A percentile compares a stretch with the other conserved stretches of the same genome.
phyloP scores from a whole-genome alignment of 2,113 vertebrate species.

The Etheostoma spectabile region DNA sequence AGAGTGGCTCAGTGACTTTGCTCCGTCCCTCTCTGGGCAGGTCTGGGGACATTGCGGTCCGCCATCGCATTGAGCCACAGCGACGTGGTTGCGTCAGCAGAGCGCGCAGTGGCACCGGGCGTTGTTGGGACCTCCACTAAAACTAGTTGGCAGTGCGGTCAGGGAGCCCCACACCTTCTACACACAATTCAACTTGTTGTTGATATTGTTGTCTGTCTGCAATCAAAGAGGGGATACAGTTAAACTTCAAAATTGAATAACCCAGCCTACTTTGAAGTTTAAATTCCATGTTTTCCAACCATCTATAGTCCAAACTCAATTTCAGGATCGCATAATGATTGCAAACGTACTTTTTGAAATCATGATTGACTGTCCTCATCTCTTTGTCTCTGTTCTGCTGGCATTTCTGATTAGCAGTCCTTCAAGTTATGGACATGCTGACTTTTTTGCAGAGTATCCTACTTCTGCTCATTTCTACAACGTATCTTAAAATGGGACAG shows the following conservation, averaged over 20 bases:
- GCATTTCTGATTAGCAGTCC: not conserved
- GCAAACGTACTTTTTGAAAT: not conserved
- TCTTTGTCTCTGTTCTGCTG: not conserved
- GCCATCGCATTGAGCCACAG: conserved; percentile 74
- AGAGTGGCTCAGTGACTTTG: conserved; percentile 75
- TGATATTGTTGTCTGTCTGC: not conserved
- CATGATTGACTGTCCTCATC: not conserved
- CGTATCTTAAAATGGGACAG: not conserved
- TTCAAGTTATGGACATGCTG: not conserved
- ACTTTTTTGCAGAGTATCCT: not conserved
- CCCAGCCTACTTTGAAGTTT: not conserved
- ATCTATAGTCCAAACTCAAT: not conserved
- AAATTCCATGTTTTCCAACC: too few relatives aligned
- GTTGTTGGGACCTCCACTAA: conserved; percentile 65
- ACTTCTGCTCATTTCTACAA: not conserved
- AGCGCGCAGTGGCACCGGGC: conserved; percentile 57
- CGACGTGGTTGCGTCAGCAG: conserved; percentile 82
- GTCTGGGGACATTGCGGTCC: conserved; percentile 72
- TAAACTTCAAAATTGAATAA: not conserved
- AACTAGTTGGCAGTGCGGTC: not conserved
- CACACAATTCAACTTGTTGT: not conserved
- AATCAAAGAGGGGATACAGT: not conserved
- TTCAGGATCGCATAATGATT: not conserved
- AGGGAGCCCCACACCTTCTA: not conserved
- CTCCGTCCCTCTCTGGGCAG: conserved; percentile 72